Evolutionary conservation across 2,797 vertebrate species (phyloP).

Genomic region (Numenius phaeopus): DNA sequence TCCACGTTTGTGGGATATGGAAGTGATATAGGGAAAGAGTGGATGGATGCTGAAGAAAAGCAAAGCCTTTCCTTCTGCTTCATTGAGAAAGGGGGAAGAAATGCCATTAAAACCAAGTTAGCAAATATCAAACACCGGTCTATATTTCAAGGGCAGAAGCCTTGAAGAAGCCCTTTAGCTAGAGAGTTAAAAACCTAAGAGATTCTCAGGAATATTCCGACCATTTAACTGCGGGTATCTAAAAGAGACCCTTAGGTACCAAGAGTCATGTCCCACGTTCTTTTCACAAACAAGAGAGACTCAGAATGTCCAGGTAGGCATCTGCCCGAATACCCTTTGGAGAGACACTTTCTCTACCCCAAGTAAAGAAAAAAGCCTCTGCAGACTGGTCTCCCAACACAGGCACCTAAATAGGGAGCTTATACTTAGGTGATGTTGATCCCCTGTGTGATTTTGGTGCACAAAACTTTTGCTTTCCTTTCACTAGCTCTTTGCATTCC

Average conservation of each 20-base stretch:
- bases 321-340: background rate
- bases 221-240: background rate
- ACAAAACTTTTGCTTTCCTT: background rate
- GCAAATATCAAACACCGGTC: background rate
- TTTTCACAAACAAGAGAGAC: background rate
- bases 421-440: accelerated
- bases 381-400: background rate
- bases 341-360: background rate
- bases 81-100: background rate
- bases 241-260: background rate
- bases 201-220: background rate
- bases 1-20: background rate
- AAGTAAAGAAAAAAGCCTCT: background rate
- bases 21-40: background rate
- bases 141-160: background rate
- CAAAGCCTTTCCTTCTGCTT: background rate
- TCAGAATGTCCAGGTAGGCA: too few species aligned
- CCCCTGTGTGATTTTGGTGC: background rate
- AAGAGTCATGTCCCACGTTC: background rate
- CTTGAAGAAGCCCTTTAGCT: background rate
- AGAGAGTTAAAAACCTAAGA: background rate
- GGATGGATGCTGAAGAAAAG: background rate
- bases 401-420: background rate
- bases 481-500: conserved; percentile 89
- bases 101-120: background rate